A percentile compares a stretch with the other conserved stretches of the same genome.
Evolutionary conservation across 2,113 vertebrate species (phyloP).

Genomic region (Rhipidura dahli): DNA sequence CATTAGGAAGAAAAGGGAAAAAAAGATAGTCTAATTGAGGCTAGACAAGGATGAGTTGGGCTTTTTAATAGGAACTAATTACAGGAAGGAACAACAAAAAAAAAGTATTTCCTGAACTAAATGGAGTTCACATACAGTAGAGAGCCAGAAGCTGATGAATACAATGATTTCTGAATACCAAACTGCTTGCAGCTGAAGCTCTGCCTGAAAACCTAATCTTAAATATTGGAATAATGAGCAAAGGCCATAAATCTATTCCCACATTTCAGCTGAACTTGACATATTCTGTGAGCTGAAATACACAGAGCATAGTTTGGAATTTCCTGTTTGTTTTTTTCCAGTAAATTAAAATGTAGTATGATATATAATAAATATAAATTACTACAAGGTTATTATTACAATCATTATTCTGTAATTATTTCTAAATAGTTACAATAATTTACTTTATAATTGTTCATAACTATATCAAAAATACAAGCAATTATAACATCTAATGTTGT

Average conservation of each 20-base stretch:
- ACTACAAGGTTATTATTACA: background rate
- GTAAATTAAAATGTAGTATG: background rate
- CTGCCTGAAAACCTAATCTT: background rate
- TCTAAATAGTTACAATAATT: background rate
- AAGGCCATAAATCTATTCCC: background rate
- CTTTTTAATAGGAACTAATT: background rate
- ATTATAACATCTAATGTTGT: background rate
- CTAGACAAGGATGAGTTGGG: background rate
- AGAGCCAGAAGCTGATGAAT: background rate
- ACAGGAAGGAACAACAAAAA: background rate
- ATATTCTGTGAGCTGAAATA: background rate
- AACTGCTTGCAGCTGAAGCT: background rate
- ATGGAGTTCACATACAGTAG: background rate
- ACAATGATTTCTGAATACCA: background rate
- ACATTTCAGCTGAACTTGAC: background rate
- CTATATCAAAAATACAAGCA: background rate
- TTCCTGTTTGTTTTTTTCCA: background rate
- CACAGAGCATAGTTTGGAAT: background rate
- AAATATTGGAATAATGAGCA: background rate
- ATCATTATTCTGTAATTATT: background rate
- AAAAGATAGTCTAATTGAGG: background rate
- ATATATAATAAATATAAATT: background rate
- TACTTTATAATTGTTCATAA: constrained; percentile 2
- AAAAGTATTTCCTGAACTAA: background rate
- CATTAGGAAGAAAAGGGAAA: background rate